Evolutionary conservation across 2,888 invertebrate genomes (phyloP).

Genomic region (Andrena chrysosceles): DNA sequence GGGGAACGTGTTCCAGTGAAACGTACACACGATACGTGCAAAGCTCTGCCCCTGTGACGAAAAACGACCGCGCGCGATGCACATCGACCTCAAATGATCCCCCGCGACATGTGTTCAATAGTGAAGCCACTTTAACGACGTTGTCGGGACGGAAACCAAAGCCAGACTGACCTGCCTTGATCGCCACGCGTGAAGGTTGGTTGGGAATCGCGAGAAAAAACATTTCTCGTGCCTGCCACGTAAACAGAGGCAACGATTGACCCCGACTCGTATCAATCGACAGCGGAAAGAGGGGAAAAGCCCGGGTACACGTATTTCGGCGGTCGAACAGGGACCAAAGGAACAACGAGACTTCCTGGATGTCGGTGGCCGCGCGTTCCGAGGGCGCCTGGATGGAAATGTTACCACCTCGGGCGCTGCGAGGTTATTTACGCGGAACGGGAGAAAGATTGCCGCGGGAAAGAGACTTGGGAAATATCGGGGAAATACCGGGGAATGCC

Average conservation of each 20-base stretch:
- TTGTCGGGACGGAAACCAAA: constrained; percentile 20
- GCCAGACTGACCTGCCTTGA: constrained; percentile 31
- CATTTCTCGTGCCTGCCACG: neutral
- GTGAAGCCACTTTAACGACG: constrained; percentile 16
- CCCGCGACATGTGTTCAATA: neutral
- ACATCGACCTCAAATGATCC: neutral
- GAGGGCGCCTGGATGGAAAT: constrained; percentile 10
- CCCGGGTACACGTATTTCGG: neutral
- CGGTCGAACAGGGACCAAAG: neutral
- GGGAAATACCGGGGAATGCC: neutral
- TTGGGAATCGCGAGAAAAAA: constrained; percentile 13
- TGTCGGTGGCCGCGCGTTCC: neutral
- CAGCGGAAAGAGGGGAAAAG: neutral
- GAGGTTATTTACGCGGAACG: constrained; percentile 20
- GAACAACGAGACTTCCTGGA: neutral
- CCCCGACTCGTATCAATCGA: constrained; percentile 10
- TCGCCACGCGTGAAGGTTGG: constrained; percentile 5
- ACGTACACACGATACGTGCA: neutral
- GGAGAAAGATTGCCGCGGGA: constrained; percentile 19
- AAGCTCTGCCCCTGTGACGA: too few species aligned
- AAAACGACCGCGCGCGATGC: neutral
- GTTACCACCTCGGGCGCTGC: neutral
- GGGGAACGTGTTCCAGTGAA: neutral
- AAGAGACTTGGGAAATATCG: neutral
- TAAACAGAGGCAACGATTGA: constrained; percentile 3